A percentile compares a stretch with the other conserved stretches of the same genome.
Evolutionary conservation across 2,888 invertebrate species (phyloP).

Genomic region (Lithodes maja): DNA sequence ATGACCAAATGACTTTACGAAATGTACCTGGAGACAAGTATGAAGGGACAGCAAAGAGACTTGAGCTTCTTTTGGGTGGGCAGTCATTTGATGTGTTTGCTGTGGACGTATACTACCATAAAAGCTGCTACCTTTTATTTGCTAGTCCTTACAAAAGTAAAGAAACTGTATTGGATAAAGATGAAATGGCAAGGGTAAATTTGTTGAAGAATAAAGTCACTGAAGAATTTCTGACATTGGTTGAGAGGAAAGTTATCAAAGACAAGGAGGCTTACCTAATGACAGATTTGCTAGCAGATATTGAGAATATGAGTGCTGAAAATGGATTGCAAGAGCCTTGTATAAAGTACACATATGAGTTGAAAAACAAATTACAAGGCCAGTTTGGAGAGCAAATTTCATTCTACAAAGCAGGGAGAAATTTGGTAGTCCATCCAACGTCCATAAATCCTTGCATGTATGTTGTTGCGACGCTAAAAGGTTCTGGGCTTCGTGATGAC

Average conservation of each 20-base stretch:
- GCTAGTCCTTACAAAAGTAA: slow-evolving; percentile 14
- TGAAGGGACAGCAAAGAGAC: slow-evolving; percentile 20
- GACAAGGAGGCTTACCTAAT: slow-evolving; percentile 38
- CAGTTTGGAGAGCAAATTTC: background rate
- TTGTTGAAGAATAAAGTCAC: slow-evolving; percentile 27
- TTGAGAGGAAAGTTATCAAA: slow-evolving; percentile 37
- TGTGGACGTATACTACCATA: slow-evolving; percentile 29
- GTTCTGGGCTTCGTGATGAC: background rate
- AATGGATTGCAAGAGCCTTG: slow-evolving; percentile 24
- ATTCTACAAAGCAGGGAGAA: background rate
- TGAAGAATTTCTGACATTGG: slow-evolving; percentile 28
- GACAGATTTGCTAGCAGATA: slow-evolving; percentile 44
- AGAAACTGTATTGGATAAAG: no score
- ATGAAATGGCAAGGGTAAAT: background rate
- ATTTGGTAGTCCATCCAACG: slow-evolving; percentile 19
- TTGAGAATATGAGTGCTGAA: slow-evolving; percentile 25
- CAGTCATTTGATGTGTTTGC: slow-evolving; percentile 28
- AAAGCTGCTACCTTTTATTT: slow-evolving; percentile 27
- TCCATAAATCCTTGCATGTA: slow-evolving; percentile 11
- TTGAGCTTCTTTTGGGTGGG: slow-evolving; percentile 21
- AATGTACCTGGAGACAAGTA: slow-evolving; percentile 18
- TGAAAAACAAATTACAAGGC: slow-evolving; percentile 17
- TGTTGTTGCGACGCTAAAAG: slow-evolving; percentile 5
- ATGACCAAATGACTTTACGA: slow-evolving; percentile 2
- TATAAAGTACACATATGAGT: slow-evolving; percentile 11